Percentiles rank a stretch among this genome's conserved stretches.
Evolutionary conservation across 2,888 invertebrate species (phyloP).

Genomic region (Drosophila melanocephala): DNA sequence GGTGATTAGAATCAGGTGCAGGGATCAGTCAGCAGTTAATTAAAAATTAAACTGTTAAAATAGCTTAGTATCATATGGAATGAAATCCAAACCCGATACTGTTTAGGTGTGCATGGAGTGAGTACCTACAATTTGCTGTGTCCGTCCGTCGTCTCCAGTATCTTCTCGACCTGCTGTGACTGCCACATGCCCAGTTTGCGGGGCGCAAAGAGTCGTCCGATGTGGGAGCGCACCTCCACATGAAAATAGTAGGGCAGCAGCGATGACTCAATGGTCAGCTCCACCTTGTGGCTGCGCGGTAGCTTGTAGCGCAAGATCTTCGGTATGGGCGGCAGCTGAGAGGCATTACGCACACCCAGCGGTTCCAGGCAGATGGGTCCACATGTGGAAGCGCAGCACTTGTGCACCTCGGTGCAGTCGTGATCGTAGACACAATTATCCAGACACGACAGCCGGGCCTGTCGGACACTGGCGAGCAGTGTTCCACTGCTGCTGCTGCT

Average conservation of each 20-base stretch:
- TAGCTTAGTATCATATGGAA: not conserved
- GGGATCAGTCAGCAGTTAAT: not conserved
- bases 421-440: slow-evolving; percentile 86
- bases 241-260: slow-evolving; percentile 80
- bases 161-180: slow-evolving; percentile 82
- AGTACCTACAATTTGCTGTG: slow-evolving; percentile 66
- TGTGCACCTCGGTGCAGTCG: slow-evolving; percentile 89
- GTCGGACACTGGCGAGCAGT: slow-evolving; percentile 50
- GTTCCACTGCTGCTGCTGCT: slow-evolving; percentile 15
- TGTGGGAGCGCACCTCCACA: slow-evolving; percentile 90
- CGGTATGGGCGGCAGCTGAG: slow-evolving; percentile 89
- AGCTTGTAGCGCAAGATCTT: slow-evolving; percentile 87
- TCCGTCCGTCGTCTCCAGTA: slow-evolving; percentile 77
- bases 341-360: slow-evolving; percentile 85
- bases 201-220: slow-evolving; percentile 89
- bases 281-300: slow-evolving; percentile 86
- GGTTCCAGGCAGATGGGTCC: slow-evolving; percentile 90
- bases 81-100: not conserved
- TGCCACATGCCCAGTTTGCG: slow-evolving; percentile 89
- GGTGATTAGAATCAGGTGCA: not conserved
- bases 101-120: not conserved
- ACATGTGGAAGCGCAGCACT: slow-evolving; percentile 89
- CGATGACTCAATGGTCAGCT: slow-evolving; percentile 86
- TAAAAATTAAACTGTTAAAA: not conserved
- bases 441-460: slow-evolving; percentile 77